Evolutionary conservation across 2,797 vertebrate species (phyloP).

Genomic region (Selene dorsalis): DNA sequence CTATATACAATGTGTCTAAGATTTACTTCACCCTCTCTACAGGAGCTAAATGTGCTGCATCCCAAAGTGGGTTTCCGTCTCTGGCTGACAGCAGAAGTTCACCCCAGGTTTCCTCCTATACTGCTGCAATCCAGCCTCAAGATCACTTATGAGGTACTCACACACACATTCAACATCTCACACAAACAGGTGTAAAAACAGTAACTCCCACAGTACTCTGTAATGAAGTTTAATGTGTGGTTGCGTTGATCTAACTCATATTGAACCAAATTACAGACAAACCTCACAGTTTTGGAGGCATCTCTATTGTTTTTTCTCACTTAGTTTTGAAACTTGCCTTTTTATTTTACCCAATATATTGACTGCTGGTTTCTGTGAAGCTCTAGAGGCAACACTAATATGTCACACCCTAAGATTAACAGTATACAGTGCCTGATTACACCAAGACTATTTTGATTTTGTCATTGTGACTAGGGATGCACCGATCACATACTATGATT

Average conservation of each 20-base stretch:
- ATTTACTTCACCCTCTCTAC: conserved; percentile 21
- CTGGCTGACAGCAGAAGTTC: conserved; percentile 97
- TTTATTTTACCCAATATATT: neutral
- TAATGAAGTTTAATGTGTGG: neutral
- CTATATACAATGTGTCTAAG: conserved; percentile 10
- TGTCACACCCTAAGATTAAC: conserved; percentile 14
- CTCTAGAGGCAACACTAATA: neutral
- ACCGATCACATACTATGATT: too few relatives aligned
- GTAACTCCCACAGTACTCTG: neutral
- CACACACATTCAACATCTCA: neutral
- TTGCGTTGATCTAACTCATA: neutral
- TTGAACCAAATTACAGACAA: neutral
- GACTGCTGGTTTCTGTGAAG: neutral
- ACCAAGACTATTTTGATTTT: neutral
- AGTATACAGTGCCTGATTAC: neutral
- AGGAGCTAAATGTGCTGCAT: conserved; percentile 93
- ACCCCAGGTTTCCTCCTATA: conserved; percentile 91
- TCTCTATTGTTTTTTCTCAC: neutral
- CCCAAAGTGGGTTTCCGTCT: conserved; percentile 94
- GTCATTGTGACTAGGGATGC: neutral
- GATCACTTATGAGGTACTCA: conserved; percentile 95
- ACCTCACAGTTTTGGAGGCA: neutral
- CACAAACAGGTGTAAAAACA: neutral
- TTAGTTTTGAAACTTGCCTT: neutral
- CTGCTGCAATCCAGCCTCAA: conserved; percentile 96